phyloP scores from a whole-genome alignment of 1,140 invertebrate genomes.

The Drosophila asahinai region DNA sequence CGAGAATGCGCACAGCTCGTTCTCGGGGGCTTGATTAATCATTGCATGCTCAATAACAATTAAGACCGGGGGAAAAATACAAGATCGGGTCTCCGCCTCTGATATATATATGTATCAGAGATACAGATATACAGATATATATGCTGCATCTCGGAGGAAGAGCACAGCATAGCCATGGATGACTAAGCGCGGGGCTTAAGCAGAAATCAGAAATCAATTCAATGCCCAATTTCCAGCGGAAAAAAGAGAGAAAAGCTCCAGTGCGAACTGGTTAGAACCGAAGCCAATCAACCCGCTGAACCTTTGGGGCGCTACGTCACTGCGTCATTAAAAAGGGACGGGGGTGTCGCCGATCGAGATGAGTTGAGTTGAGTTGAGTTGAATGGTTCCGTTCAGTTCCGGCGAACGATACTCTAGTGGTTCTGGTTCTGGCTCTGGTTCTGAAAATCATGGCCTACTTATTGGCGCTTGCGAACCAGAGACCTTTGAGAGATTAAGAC shows the following conservation, averaged over 20 bases:
- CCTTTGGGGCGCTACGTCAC: slow-evolving; percentile 21
- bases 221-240: slow-evolving; percentile 35
- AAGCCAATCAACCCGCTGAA: slow-evolving; percentile 56
- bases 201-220: slow-evolving; percentile 77
- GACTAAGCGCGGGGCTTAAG: slow-evolving; percentile 64
- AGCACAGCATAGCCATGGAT: slow-evolving; percentile 15
- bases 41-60: slow-evolving; percentile 70
- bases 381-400: neutral
- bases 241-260: slow-evolving; percentile 7
- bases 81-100: slow-evolving; percentile 6
- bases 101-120: neutral
- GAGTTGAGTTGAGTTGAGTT: neutral
- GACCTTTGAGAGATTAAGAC: neutral
- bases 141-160: neutral
- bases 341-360: slow-evolving; percentile 17
- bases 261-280: slow-evolving; percentile 65
- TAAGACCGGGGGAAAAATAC: slow-evolving; percentile 46
- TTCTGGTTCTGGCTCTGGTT: neutral
- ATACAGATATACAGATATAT: neutral
- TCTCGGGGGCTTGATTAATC: slow-evolving; percentile 52
- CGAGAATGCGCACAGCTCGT: slow-evolving; percentile 18
- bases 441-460: neutral
- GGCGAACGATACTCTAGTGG: neutral
- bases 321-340: slow-evolving; percentile 34
- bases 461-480: neutral